Evolutionary conservation across 2,113 vertebrate species (phyloP), one percentile per base, ranked within the genome.

Genomic region (Beaufortia kweichowensis): DNA sequence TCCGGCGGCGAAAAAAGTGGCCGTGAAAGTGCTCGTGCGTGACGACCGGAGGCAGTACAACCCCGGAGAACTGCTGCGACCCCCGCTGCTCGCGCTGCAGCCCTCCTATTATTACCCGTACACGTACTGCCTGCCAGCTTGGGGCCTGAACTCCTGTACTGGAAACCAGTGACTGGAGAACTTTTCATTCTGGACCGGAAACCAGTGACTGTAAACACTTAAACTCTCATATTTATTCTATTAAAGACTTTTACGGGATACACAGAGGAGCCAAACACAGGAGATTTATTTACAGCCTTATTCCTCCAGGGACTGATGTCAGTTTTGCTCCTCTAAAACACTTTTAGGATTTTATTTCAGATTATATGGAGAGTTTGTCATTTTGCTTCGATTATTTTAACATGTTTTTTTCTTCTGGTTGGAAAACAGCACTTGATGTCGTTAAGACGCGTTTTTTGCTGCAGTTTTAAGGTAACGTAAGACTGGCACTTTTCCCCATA

Each of bases 21-120:
- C 97, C 0, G 97, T 99, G 71, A 99, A 98, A 46, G 96, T 99
- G 82, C 89, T 99, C 75, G 97, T 99, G 63, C 94, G 96, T 26
- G 97, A 98, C 88, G 97, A 99, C 87, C 97, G 97, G 90, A 95
- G 97, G 93, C 97, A 98, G 87, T 98, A 99, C 84, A 90, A 91
- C 84, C 97, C 96, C 0, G 96, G 95, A 23, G 97, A 99, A 86
- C 90, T 99, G 81, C 88, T 98, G 75, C 85, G 96, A 84, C 97
- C 96, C 0, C 89, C 93, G 33, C 93, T 99, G 66, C 92, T 97
- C 61, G 92, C 95, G 0, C 92, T 98, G 33, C 97, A 95, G 84
- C 94, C 91, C 0, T 93, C 94, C 53, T 99, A 97, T 89, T 99
- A 98, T 70, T 98, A 96, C 60, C 97, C 97, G 0, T 98, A 98